Conservation (phyloP, 2,113 vertebrate genomes). For the Gasterosteus nipponicus region DNA sequence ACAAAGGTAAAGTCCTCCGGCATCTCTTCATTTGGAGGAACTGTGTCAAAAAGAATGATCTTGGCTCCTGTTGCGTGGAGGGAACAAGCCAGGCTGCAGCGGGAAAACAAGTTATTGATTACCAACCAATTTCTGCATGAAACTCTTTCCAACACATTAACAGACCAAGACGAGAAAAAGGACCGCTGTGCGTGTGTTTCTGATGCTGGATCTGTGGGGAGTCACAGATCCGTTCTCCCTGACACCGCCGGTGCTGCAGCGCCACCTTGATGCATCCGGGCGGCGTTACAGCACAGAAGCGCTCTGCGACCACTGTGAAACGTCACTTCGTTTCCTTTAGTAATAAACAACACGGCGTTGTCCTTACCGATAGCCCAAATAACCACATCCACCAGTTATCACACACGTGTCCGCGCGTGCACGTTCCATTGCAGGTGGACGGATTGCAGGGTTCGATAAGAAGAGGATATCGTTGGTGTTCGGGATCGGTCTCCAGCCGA, state of each 20-base stretch:
- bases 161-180: neutral
- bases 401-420: slow-evolving; percentile 72
- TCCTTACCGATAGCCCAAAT: slow-evolving; percentile 93
- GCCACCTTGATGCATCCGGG: slow-evolving; percentile 47
- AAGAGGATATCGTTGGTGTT: neutral
- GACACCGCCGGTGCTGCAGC: neutral
- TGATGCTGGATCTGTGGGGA: neutral
- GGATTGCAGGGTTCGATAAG: slow-evolving; percentile 35
- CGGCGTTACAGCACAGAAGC: neutral
- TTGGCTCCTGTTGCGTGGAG: slow-evolving; percentile 80
- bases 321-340: neutral
- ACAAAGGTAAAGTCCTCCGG: slow-evolving; percentile 85
- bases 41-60: slow-evolving; percentile 88
- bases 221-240: neutral
- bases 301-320: neutral
- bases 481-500: neutral
- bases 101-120: neutral
- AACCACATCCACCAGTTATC: slow-evolving; percentile 92
- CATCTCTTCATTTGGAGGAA: slow-evolving; percentile 72
- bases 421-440: slow-evolving; percentile 56
- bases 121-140: neutral
- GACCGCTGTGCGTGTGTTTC: neutral
- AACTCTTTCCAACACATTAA: neutral
- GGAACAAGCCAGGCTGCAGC: slow-evolving; percentile 86
- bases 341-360: neutral